Base-by-base conservation (phyloP, 2,888 invertebrate species). In the Spicauda simplicius region DNA sequence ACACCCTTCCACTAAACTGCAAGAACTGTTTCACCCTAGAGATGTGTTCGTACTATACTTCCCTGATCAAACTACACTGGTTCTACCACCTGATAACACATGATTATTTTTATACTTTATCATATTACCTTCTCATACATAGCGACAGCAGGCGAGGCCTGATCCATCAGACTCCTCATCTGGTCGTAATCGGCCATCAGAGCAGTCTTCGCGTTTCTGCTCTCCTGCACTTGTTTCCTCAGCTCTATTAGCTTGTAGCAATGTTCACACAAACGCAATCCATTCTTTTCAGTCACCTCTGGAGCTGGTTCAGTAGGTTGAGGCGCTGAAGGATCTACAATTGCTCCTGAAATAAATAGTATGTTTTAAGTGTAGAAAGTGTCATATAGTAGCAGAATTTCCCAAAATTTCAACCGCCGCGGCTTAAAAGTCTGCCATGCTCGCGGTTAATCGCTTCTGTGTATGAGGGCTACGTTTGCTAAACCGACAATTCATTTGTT, bases 181-280 rank as follows among this genome's bases (percentile, higher is more conserved):
- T 97, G 95, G 67, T 97, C 96, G 85, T 99, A 99, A 41, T 97
- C 95, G 50, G 97, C 95, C 71, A 96, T 95, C 37, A 98, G 94
- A 2, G 95, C 93, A 7, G 98, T 97, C 77, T 97, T 97, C 48
- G 95, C 95, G 65, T 96, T 96, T 76, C 97, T 95, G 72, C 96
- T 96, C 72, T 98, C 97, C 82, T 98, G 97, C 80, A 97, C 95
- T 77, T 95, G 95, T 75, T 94, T 94, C 74, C 98, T 95, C 52
- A 97, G 87, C 77, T 98, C 97, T 60, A 99, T 91, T 67, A 98
- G 94, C 80, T 96, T 95, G 68, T 96, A 95, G 76, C 98, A 98
- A 82, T 97, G 96, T 37, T 94, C 94, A 76, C 97, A 97, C 2
- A 96, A 90, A 16, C 97, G 94, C 55, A 97, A 94, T 60, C 94